phyloP scores from a whole-genome alignment of 2,113 vertebrate species.

The Pseudonaja textilis region DNA sequence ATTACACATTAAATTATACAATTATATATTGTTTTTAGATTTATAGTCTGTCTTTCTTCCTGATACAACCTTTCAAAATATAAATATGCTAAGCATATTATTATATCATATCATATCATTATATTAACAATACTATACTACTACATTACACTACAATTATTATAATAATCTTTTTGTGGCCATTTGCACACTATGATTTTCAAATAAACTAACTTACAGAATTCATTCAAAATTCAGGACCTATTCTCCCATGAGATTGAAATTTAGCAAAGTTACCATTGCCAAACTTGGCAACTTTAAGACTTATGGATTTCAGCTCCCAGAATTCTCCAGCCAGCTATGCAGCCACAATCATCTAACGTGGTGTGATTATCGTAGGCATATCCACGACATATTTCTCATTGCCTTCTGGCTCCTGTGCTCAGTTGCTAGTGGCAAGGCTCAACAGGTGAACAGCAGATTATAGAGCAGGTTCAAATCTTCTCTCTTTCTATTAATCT shows the following conservation, averaged over 20 bases:
- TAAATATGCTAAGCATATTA: neutral
- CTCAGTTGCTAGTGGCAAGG: neutral
- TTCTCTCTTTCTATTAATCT: no score
- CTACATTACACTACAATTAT: no score
- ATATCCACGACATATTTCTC: neutral
- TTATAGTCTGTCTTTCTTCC: neutral
- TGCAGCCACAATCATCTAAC: neutral
- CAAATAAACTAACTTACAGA: neutral
- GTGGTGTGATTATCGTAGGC: neutral
- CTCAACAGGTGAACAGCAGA: neutral
- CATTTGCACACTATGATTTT: neutral
- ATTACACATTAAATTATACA: neutral
- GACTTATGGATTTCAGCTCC: no score
- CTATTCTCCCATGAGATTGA: neutral
- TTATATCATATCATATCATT: neutral
- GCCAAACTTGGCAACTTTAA: no score
- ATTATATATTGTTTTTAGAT: neutral
- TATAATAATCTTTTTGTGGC: neutral
- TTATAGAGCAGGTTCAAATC: neutral
- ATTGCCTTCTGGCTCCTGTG: neutral
- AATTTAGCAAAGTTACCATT: neutral
- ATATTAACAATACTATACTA: no score
- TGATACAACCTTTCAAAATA: neutral
- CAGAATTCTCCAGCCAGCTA: no score
- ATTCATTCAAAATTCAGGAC: neutral